A percentile compares a stretch with the other conserved stretches of the same genome.
Evolutionary conservation across 2,888 invertebrate genomes (phyloP).

Genomic region (Nebria brevicollis): DNA sequence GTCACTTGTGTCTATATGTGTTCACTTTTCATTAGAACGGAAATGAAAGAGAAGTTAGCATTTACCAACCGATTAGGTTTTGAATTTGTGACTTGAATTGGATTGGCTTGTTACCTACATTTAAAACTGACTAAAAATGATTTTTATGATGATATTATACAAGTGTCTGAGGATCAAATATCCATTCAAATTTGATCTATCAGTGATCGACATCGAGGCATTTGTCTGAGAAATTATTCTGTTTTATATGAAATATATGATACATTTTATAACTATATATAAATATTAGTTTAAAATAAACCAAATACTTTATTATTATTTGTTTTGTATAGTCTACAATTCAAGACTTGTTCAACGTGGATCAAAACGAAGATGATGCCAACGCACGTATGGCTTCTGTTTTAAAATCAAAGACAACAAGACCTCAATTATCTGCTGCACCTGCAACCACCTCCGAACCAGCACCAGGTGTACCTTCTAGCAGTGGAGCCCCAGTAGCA

Average conservation of each 20-base stretch:
- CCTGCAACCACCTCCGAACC: conserved; percentile 53
- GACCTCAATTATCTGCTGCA: conserved; percentile 59
- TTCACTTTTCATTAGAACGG: not conserved
- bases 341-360: conserved; percentile 88
- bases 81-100: not conserved
- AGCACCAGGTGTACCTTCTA: conserved; percentile 19
- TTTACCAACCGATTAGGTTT: not conserved
- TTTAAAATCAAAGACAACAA: conserved; percentile 61
- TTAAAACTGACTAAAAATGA: too few species aligned
- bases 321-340: conserved; percentile 78
- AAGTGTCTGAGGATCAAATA: conserved; percentile 37
- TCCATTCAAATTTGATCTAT: conserved; percentile 47
- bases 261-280: too few species aligned
- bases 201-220: conserved; percentile 39
- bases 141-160: conserved; percentile 12
- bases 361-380: conserved; percentile 71
- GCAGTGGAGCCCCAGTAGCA: conserved; percentile 38
- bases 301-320: too few species aligned
- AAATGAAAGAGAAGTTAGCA: not conserved
- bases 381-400: conserved; percentile 69
- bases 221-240: conserved; percentile 5
- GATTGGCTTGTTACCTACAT: not conserved
- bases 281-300: not conserved
- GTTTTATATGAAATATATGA: too few species aligned
- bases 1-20: not conserved